Evolutionary conservation across 2,113 vertebrate genomes (phyloP).

Genomic region (Albula glossodonta): DNA sequence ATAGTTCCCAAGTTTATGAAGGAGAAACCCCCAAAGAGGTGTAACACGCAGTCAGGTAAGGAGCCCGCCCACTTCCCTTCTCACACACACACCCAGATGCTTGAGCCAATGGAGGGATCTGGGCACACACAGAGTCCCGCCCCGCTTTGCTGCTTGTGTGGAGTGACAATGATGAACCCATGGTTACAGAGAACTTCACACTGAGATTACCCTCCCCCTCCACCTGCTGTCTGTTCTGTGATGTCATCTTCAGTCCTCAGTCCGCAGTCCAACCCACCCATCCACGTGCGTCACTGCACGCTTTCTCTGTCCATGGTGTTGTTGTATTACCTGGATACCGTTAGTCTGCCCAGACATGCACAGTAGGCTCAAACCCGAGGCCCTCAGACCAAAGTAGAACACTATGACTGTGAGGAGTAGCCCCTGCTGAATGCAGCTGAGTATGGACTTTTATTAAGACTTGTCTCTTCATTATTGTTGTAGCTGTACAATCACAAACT

Average conservation of each 20-base stretch:
- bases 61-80: conserved; percentile 23
- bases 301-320: conserved; percentile 52
- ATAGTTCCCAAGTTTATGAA: conserved; percentile 99
- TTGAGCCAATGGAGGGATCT: not conserved
- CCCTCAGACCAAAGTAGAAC: conserved; percentile 36
- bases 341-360: conserved; percentile 41
- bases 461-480: not conserved
- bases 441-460: not conserved
- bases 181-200: conserved; percentile 40
- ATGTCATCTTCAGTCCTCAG: conserved; percentile 18
- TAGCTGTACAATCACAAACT: too few species aligned
- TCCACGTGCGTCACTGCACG: conserved; percentile 46
- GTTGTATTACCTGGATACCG: conserved; percentile 43
- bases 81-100: not conserved
- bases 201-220: conserved; percentile 63
- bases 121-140: conserved; percentile 48
- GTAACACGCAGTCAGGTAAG: conserved; percentile 89
- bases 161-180: conserved; percentile 24
- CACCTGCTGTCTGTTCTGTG: conserved; percentile 57
- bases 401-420: not conserved
- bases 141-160: not conserved
- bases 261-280: conserved; percentile 52
- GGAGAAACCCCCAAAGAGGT: conserved; percentile 89
- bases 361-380: conserved; percentile 45
- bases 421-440: not conserved